Evolutionary conservation across 2,888 invertebrate species (phyloP).

Genomic region (Erannis defoliaria): DNA sequence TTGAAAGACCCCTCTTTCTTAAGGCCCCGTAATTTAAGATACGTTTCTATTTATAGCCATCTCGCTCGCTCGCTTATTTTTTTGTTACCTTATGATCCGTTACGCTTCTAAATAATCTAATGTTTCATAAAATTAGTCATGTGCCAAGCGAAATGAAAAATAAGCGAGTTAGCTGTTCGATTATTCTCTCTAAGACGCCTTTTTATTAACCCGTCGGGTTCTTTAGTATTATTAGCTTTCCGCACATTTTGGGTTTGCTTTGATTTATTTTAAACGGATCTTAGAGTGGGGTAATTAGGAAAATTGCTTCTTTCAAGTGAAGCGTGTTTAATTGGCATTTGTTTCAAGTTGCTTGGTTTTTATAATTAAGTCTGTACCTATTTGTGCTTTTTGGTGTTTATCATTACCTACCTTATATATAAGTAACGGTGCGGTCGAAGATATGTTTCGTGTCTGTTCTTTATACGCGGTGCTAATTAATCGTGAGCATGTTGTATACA

Average conservation of each 20-base stretch:
- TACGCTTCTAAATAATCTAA: too few relatives aligned
- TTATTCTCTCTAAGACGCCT: background rate
- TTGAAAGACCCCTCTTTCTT: conserved; percentile 8
- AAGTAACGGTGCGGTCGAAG: too few relatives aligned
- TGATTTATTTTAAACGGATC: conserved; percentile 1
- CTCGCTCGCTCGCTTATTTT: background rate
- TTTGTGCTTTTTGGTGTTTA: too few relatives aligned
- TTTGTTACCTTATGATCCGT: background rate
- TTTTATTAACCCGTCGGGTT: background rate
- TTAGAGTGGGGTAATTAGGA: conserved; percentile 4
- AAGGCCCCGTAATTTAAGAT: background rate
- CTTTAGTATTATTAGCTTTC: background rate
- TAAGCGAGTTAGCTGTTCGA: background rate
- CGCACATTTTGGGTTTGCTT: background rate
- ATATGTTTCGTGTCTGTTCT: too few relatives aligned
- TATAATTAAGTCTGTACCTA: too few relatives aligned
- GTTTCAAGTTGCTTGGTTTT: background rate
- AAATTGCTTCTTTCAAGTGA: conserved; percentile 4
- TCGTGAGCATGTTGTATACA: too few relatives aligned
- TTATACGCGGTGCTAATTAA: too few relatives aligned
- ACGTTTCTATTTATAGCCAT: background rate
- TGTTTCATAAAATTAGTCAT: too few relatives aligned
- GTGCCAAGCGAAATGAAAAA: too few relatives aligned
- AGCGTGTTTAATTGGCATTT: background rate
- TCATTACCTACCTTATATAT: too few relatives aligned